Conservation (phyloP, 2,113 vertebrate species). For the Sinocyclocheilus grahami region DNA sequence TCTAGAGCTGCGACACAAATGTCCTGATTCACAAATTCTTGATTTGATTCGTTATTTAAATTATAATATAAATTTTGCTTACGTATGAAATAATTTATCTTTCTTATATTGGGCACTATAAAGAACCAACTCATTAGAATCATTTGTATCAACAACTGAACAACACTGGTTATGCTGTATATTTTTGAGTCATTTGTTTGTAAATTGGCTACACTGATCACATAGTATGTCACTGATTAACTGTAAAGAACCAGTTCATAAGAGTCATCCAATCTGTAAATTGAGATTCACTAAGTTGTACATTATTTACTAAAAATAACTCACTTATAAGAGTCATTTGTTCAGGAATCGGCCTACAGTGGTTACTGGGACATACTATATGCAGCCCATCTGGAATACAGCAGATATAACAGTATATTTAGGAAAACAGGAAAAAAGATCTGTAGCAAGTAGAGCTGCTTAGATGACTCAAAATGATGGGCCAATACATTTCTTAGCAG, state of each 20-base stretch:
- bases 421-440: neutral
- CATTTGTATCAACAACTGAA: no score
- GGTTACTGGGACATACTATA: neutral
- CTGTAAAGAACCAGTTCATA: neutral
- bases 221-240: neutral
- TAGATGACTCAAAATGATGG: slow-evolving; percentile 12
- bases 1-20: no score
- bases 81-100: no score
- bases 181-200: neutral
- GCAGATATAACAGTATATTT: neutral
- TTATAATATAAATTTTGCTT: neutral
- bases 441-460: neutral
- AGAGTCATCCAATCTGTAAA: neutral
- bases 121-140: no score
- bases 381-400: neutral
- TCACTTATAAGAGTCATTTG: neutral
- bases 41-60: neutral
- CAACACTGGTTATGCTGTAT: neutral
- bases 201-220: neutral
- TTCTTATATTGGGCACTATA: no score
- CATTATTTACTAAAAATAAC: neutral
- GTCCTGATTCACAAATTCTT: neutral
- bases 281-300: neutral
- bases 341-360: neutral
- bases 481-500: slow-evolving; percentile 14